Conservation (phyloP, 2,113 vertebrate species). For the Orthonyx spaldingii region DNA sequence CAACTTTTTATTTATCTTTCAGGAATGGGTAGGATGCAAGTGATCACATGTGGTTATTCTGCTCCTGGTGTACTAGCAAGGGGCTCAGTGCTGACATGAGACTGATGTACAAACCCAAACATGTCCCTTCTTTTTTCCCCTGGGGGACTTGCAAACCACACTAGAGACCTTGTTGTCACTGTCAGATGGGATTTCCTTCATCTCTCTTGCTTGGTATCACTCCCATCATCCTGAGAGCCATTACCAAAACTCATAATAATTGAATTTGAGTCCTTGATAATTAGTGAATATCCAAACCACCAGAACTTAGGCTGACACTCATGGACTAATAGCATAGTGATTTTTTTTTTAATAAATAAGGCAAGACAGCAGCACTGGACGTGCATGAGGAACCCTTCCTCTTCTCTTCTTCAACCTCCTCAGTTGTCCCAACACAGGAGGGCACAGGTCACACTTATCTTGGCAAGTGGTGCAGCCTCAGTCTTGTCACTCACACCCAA, state of each 20-base stretch:
- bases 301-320: not conserved
- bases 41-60: not conserved
- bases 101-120: fast-evolving
- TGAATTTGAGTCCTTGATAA: not conserved
- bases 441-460: not conserved
- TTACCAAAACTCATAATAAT: not conserved
- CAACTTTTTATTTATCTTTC: not conserved
- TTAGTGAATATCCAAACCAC: not conserved
- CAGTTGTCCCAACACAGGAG: fast-evolving
- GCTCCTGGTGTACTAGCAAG: not conserved
- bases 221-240: not conserved
- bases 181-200: not conserved
- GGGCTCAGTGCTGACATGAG: too few species aligned
- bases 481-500: not conserved
- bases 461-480: not conserved
- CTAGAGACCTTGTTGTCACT: not conserved
- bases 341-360: not conserved
- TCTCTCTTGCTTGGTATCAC: not conserved
- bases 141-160: not conserved
- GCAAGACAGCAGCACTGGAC: not conserved
- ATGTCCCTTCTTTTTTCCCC: not conserved
- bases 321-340: not conserved
- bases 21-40: not conserved
- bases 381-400: not conserved
- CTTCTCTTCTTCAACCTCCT: not conserved